Percentiles rank a stretch among this genome's conserved stretches.
Conservation (phyloP, 2,797 vertebrate genomes). For the Triplophysa yarkandensis region DNA sequence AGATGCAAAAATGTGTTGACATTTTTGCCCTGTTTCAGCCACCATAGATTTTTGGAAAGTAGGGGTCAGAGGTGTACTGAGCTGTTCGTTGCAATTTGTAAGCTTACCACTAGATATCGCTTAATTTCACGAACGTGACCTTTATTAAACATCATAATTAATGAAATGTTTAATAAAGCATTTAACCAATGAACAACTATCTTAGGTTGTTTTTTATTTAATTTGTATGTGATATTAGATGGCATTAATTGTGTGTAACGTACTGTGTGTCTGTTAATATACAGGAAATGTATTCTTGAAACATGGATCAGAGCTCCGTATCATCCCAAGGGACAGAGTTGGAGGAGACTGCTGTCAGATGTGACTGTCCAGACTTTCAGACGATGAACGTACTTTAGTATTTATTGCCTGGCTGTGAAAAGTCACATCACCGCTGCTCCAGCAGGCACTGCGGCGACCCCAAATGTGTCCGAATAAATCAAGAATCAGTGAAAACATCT, state of each 20-base stretch:
- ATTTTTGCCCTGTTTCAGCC: too few relatives aligned
- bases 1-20: too few relatives aligned
- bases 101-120: too few relatives aligned
- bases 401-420: conserved; percentile 65
- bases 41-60: too few relatives aligned
- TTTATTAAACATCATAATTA: too few relatives aligned
- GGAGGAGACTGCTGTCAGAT: conserved; percentile 73
- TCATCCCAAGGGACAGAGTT: conserved; percentile 97
- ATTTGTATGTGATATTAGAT: too few relatives aligned
- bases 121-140: too few relatives aligned
- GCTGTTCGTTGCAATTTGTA: too few relatives aligned
- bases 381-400: conserved; percentile 53
- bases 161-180: not conserved
- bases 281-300: conserved; percentile 97
- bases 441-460: conserved; percentile 46
- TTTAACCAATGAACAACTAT: too few relatives aligned
- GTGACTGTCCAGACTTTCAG: conserved; percentile 28
- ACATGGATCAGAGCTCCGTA: conserved; percentile 93
- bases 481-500: not conserved
- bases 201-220: too few relatives aligned
- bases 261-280: not conserved
- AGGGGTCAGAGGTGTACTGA: too few relatives aligned
- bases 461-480: conserved; percentile 20
- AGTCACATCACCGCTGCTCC: conserved; percentile 8
- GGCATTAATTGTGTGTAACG: not conserved